These are phyloP conservation scores for Nothobranchius furzeri DNA, from an alignment of 2,113 vertebrate genomes.

Conservation along the genomic window DNA sequence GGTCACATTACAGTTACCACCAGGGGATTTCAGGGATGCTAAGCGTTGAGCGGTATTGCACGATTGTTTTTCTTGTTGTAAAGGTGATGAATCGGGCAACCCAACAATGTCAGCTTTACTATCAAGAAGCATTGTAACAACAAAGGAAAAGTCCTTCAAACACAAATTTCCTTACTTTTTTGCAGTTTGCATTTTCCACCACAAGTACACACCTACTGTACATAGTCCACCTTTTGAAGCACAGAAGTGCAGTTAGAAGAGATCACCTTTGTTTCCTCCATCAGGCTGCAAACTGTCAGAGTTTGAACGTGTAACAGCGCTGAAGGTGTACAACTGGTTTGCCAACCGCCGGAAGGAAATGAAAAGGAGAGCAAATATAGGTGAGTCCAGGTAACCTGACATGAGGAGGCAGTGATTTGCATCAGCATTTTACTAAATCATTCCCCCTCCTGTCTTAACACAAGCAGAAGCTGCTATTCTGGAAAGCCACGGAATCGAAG, in stretches of 20 bases:
- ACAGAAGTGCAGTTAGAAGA: neutral
- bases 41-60: too few relatives aligned
- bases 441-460: neutral
- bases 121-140: too few relatives aligned
- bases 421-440: neutral
- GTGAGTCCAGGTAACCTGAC: conserved; percentile 53
- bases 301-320: conserved; percentile 83
- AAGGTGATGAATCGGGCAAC: too few relatives aligned
- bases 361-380: conserved; percentile 85
- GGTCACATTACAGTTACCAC: too few relatives aligned
- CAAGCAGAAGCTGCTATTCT: conserved; percentile 83
- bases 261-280: neutral
- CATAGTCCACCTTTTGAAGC: neutral
- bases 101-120: too few relatives aligned
- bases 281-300: conserved; percentile 83
- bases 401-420: neutral
- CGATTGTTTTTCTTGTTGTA: too few relatives aligned
- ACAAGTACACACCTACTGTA: too few relatives aligned
- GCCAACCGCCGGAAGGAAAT: conserved; percentile 86
- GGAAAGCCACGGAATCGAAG: conserved; percentile 85
- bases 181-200: too few relatives aligned
- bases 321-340: conserved; percentile 88
- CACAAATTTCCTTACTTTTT: too few relatives aligned
- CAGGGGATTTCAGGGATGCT: too few relatives aligned
- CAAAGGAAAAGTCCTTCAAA: too few relatives aligned